A percentile compares a stretch with the other conserved stretches of the same genome.
Conservation (phyloP, 2,888 invertebrate species). For the Drosophila atripex region DNA sequence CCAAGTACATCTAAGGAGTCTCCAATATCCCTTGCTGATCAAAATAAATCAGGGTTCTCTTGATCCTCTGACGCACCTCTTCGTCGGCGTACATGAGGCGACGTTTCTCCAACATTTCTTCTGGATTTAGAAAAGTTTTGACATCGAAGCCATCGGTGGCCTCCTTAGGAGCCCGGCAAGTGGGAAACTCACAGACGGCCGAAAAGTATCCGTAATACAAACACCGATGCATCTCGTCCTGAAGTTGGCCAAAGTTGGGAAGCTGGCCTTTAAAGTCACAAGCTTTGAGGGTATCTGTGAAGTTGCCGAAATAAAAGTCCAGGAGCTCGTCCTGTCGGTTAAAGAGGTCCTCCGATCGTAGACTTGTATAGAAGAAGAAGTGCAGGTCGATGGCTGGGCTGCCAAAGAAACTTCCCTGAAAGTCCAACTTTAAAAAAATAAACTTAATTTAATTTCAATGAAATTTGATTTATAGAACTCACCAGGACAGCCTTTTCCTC, state of each 20-base stretch:
- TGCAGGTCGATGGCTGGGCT: conserved; percentile 81
- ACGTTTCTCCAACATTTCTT: conserved; percentile 60
- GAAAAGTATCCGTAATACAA: conserved; percentile 73
- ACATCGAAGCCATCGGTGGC: conserved; percentile 57
- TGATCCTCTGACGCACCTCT: conserved; percentile 63
- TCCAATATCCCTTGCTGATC: conserved; percentile 71
- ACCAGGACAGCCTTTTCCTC: conserved; percentile 60
- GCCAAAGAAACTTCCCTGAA: conserved; percentile 76
- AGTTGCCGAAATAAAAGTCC: conserved; percentile 60
- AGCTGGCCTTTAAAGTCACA: conserved; percentile 37
- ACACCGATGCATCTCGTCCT: conserved; percentile 64
- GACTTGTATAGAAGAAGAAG: conserved; percentile 80
- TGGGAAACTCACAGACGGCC: conserved; percentile 70
- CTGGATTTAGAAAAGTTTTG: conserved; percentile 54
- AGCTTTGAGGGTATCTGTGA: conserved; percentile 59
- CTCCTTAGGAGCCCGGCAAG: conserved; percentile 64
- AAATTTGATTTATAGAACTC: conserved; percentile 31
- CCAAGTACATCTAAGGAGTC: conserved; percentile 5
- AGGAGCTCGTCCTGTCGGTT: conserved; percentile 64
- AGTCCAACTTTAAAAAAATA: conserved; percentile 67
- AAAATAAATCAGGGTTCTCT: conserved; percentile 65
- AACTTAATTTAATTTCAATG: too few species aligned
- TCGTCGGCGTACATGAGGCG: conserved; percentile 64
- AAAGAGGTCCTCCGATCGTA: conserved; percentile 70
- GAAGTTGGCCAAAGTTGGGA: conserved; percentile 59